Percentiles rank a stretch among this genome's conserved stretches.
Evolutionary conservation across 2,888 invertebrate species (phyloP).

Genomic region (Xestoiulus laeticollis): DNA sequence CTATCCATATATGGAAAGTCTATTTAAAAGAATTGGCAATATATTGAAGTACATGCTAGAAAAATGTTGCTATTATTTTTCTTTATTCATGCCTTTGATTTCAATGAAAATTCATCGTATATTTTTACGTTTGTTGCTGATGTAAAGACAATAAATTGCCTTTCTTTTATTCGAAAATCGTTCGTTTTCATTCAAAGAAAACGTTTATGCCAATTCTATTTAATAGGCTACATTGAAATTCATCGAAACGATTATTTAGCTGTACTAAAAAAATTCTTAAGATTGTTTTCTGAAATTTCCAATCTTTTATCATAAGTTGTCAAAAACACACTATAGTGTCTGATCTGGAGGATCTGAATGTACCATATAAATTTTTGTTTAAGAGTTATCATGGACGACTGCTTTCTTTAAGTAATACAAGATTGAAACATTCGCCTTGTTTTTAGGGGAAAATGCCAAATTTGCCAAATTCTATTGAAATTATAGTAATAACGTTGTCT

Average conservation of each 20-base stretch:
- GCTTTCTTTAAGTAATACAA: neutral
- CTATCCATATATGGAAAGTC: no score
- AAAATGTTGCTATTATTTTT: neutral
- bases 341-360: neutral
- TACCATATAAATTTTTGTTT: neutral
- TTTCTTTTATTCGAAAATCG: neutral
- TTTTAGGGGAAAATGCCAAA: no score
- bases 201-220: neutral
- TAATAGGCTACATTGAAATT: neutral
- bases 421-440: no score
- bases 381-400: neutral
- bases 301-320: neutral
- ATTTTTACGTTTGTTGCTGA: neutral
- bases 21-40: neutral
- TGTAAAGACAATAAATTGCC: neutral
- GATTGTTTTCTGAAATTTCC: neutral
- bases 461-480: no score
- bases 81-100: no score
- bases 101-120: no score
- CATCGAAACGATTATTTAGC: no score
- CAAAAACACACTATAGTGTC: neutral
- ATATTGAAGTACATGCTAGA: neutral
- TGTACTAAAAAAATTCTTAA: no score
- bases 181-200: neutral
- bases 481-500: no score